These are phyloP conservation scores for Troilus luridus DNA, from an alignment of 2,888 invertebrate species.

Conservation along the genomic window DNA sequence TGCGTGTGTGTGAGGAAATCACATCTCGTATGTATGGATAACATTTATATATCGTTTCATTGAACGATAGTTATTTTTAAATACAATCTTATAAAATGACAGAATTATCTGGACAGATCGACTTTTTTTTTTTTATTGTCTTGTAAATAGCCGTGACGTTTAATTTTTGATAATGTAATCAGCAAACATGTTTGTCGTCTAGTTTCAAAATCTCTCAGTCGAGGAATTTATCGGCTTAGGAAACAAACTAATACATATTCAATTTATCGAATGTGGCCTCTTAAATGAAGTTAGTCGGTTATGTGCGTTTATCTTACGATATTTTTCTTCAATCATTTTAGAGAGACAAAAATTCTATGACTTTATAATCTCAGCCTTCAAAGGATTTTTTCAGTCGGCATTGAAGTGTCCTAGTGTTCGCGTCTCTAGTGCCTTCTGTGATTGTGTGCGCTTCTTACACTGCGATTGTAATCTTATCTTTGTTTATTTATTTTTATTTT, in stretches of 20 bases:
- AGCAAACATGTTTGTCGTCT: conserved; percentile 48
- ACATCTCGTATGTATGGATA: too few species aligned
- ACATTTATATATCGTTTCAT: too few species aligned
- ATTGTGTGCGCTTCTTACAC: not conserved
- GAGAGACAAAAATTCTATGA: not conserved
- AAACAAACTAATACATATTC: conserved; percentile 8
- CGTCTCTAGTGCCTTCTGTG: not conserved
- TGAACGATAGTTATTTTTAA: not conserved
- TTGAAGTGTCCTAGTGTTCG: not conserved
- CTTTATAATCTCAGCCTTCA: conserved; percentile 24
- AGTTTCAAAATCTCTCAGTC: conserved; percentile 35
- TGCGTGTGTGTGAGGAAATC: too few species aligned
- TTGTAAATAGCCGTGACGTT: conserved; percentile 39
- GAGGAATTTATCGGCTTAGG: not conserved
- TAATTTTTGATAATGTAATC: conserved; percentile 18
- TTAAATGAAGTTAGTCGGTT: conserved; percentile 11
- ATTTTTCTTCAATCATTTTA: not conserved
- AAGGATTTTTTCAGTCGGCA: conserved; percentile 19
- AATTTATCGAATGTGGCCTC: not conserved
- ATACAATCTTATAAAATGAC: not conserved
- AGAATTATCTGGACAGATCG: conserved; percentile 31
- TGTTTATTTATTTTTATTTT: not conserved
- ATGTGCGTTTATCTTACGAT: not conserved
- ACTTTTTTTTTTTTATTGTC: conserved; percentile 11
- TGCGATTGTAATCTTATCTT: not conserved